phyloP scores from a whole-genome alignment of 1,140 invertebrate species.

The Drosophila micromelanica region DNA sequence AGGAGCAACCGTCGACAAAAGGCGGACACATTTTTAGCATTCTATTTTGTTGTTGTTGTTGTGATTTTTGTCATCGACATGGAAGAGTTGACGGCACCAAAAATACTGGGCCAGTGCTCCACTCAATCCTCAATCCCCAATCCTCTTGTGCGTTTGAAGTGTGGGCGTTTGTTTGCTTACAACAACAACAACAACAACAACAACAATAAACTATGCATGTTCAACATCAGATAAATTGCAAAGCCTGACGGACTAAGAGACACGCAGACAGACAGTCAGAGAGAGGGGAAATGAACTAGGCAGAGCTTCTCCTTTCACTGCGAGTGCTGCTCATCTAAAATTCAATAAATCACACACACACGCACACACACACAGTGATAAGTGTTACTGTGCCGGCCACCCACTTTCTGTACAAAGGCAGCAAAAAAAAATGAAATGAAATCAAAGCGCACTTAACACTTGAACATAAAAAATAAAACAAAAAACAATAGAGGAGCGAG shows the following conservation, averaged over 20 bases:
- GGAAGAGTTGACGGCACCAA: conserved; percentile 63
- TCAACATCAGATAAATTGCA: conserved; percentile 82
- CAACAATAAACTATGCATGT: conserved; percentile 64
- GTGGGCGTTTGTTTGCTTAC: conserved; percentile 77
- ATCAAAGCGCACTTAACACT: conserved; percentile 76
- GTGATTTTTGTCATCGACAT: conserved; percentile 75
- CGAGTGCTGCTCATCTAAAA: conserved; percentile 69
- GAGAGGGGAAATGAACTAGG: background rate
- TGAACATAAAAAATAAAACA: conserved; percentile 25
- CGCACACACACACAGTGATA: conserved; percentile 47
- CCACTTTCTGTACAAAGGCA: conserved; percentile 40
- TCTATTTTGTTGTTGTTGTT: conserved; percentile 31
- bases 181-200: conserved; percentile 35
- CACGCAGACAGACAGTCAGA: conserved; percentile 53
- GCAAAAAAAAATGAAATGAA: background rate
- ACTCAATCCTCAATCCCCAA: conserved; percentile 22
- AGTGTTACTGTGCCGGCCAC: conserved; percentile 47
- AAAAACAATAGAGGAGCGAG: conserved; percentile 3
- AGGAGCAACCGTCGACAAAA: conserved; percentile 71
- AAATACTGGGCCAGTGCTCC: conserved; percentile 27
- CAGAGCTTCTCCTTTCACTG: conserved; percentile 55
- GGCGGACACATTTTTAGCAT: conserved; percentile 72
- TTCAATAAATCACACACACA: conserved; percentile 79
- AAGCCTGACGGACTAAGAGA: conserved; percentile 51
- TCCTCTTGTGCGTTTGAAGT: conserved; percentile 49